Conservation (phyloP, 35 echinoderm and acorn worm genomes). For the Strongylocentrotus purpuratus region DNA sequence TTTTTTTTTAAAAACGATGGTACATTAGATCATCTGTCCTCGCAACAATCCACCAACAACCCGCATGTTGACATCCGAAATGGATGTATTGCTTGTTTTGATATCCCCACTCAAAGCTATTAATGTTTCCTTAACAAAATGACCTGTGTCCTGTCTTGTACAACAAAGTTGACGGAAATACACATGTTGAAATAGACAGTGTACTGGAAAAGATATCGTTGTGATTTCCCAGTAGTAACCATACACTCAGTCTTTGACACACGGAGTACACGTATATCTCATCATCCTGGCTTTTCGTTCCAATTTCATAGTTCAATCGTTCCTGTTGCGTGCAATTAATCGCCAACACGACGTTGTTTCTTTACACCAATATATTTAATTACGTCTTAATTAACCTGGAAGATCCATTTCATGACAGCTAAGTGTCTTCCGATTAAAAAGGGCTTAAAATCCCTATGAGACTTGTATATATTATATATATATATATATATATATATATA, state of each 20-base stretch:
- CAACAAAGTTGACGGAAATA: neutral
- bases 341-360: neutral
- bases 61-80: neutral
- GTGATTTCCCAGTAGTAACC: neutral
- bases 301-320: neutral
- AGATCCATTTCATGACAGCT: neutral
- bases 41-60: neutral
- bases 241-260: neutral
- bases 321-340: neutral
- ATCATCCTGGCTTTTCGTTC: neutral
- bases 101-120: neutral
- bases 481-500: neutral
- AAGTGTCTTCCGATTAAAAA: neutral
- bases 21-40: neutral
- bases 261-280: neutral
- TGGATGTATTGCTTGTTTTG: neutral
- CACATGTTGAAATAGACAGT: neutral
- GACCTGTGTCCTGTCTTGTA: neutral
- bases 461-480: neutral
- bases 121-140: conserved; percentile 4
- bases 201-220: neutral
- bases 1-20: neutral
- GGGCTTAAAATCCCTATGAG: neutral
- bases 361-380: neutral
- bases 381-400: neutral